phyloP scores from a whole-genome alignment of 2,888 invertebrate species.

The Eristalinus aeneus region DNA sequence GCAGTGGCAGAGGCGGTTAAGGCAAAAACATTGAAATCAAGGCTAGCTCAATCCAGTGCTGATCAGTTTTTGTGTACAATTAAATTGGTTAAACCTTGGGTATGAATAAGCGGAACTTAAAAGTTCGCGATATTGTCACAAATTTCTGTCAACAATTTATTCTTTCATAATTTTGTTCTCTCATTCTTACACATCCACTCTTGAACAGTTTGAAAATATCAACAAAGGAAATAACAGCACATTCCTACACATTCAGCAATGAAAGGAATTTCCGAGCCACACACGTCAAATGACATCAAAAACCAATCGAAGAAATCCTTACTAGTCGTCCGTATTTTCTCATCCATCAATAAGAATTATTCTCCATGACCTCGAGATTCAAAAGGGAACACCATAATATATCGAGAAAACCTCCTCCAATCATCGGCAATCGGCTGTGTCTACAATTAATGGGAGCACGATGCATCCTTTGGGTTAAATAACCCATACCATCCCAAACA shows the following conservation, averaged over 20 bases:
- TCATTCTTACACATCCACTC: no score
- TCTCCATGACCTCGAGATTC: constrained; percentile 40
- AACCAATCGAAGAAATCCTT: constrained; percentile 6
- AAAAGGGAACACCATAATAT: constrained; percentile 67
- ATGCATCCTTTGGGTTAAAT: constrained; percentile 69
- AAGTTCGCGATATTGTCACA: no score
- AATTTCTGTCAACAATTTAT: no score
- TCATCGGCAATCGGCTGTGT: constrained; percentile 70
- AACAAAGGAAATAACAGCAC: no score
- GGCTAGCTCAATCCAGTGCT: no score
- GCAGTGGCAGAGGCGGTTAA: background rate
- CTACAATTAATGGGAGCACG: constrained; percentile 69
- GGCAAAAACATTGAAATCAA: no score
- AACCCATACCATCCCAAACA: constrained; percentile 51
- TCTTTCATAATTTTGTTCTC: no score
- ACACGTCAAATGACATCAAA: background rate
- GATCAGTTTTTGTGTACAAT: no score
- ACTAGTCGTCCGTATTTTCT: constrained; percentile 26
- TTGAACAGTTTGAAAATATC: no score
- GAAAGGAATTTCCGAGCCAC: background rate
- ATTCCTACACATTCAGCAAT: no score
- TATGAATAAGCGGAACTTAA: no score
- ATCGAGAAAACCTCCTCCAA: constrained; percentile 67
- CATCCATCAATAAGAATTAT: constrained; percentile 44
- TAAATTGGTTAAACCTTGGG: no score